Evolutionary conservation across 92 coral and sea anemone genomes (phyloP).

Genomic region (Heliopora coerulea): DNA sequence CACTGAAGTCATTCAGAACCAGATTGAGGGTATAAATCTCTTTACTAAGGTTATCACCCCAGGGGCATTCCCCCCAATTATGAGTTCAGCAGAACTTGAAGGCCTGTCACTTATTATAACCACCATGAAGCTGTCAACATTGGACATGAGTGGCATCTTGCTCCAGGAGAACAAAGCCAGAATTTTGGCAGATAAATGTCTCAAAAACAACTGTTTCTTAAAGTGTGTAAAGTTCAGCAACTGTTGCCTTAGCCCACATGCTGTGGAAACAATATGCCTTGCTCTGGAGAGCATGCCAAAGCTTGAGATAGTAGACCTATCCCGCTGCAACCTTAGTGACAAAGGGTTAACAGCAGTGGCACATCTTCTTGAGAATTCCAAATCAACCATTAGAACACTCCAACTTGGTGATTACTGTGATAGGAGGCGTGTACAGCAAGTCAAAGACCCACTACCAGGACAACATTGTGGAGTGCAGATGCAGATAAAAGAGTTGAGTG

Average conservation of each 20-base stretch:
- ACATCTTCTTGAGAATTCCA: neutral
- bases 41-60: neutral
- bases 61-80: neutral
- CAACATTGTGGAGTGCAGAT: neutral
- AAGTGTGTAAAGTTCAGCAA: slow-evolving; percentile 25
- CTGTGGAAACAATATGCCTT: slow-evolving; percentile 5
- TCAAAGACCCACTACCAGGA: neutral
- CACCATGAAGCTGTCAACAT: neutral
- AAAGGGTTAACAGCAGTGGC: slow-evolving; percentile 30
- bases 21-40: neutral
- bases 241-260: slow-evolving; percentile 30
- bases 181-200: slow-evolving; percentile 40
- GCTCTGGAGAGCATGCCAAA: neutral
- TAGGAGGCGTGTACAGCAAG: neutral
- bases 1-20: neutral
- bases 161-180: slow-evolving; percentile 19
- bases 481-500: neutral
- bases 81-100: slow-evolving; percentile 7
- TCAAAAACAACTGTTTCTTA: slow-evolving; percentile 50
- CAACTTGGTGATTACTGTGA: neutral
- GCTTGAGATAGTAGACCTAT: slow-evolving; percentile 9
- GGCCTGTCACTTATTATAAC: slow-evolving; percentile 1
- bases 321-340: slow-evolving; percentile 16
- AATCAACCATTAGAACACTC: neutral
- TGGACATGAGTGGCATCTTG: slow-evolving; percentile 17